These are phyloP conservation scores for Hesperia comma DNA, from an alignment of 2,888 invertebrate species.

Conservation along the genomic window DNA sequence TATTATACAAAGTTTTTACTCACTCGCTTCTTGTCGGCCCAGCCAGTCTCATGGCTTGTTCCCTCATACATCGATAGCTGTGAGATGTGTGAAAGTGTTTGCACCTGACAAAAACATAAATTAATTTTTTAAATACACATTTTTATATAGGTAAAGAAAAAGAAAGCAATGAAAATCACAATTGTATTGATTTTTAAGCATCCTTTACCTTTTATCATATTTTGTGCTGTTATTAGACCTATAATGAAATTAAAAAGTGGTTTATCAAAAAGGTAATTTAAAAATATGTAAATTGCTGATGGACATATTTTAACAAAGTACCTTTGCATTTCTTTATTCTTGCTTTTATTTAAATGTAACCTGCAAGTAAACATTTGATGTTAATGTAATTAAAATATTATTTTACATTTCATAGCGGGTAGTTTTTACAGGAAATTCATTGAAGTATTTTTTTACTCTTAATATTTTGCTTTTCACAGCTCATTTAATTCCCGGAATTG, in stretches of 20 bases:
- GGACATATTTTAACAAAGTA: not conserved
- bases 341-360: not conserved
- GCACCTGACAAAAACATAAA: conserved; percentile 50
- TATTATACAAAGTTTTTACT: conserved; percentile 46
- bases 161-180: too few relatives aligned
- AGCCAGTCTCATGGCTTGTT: conserved; percentile 59
- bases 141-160: not conserved
- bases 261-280: not conserved
- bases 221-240: not conserved
- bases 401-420: too few relatives aligned
- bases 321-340: not conserved
- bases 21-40: conserved; percentile 65
- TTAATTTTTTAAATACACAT: not conserved
- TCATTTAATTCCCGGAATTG: too few relatives aligned
- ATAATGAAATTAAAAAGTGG: not conserved
- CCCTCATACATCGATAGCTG: conserved; percentile 65
- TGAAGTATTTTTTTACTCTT: too few relatives aligned
- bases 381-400: too few relatives aligned
- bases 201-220: not conserved
- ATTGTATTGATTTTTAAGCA: not conserved
- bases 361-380: not conserved
- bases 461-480: too few relatives aligned
- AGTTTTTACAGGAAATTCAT: too few relatives aligned
- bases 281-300: not conserved
- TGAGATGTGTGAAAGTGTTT: conserved; percentile 57